Evolutionary conservation across 2,797 vertebrate species (phyloP).

Genomic region (Rousettus madagascariensis): DNA sequence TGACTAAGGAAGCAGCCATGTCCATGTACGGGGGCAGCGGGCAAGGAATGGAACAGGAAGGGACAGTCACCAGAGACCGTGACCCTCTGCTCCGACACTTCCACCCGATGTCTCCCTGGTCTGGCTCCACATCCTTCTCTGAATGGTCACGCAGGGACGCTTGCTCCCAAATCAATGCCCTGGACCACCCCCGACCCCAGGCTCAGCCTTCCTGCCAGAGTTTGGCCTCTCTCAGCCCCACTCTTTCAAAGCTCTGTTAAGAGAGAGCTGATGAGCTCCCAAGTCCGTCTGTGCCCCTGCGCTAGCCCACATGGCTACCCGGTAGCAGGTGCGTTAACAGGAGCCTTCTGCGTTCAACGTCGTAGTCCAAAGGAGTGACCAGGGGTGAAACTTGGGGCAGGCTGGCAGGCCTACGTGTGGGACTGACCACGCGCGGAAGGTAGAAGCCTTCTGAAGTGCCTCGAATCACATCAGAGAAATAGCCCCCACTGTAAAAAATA

Average conservation of each 20-base stretch:
- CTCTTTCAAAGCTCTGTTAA: not conserved
- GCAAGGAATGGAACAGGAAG: not conserved
- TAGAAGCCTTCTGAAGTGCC: not conserved
- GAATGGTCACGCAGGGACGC: not conserved
- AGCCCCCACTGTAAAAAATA: not conserved
- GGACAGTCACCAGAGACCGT: not conserved
- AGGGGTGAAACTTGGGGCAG: no score
- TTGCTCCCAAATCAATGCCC: not conserved
- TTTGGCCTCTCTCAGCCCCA: not conserved
- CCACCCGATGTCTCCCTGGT: rapidly evolving
- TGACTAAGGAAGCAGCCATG: no score
- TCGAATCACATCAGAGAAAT: not conserved
- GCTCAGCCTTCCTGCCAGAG: not conserved
- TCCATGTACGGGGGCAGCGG: not conserved
- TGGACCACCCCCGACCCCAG: not conserved
- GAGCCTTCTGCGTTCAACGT: not conserved
- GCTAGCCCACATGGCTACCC: rapidly evolving
- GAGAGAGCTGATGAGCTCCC: not conserved
- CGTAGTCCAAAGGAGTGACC: not conserved
- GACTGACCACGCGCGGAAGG: not conserved
- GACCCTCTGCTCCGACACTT: rapidly evolving
- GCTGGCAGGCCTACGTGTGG: no score
- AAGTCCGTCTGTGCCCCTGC: no score
- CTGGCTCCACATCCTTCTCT: not conserved
- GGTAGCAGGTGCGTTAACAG: not conserved